These are phyloP conservation scores for Tychaedon coryphoeus DNA, from an alignment of 2,113 vertebrate species.

Conservation along the genomic window DNA sequence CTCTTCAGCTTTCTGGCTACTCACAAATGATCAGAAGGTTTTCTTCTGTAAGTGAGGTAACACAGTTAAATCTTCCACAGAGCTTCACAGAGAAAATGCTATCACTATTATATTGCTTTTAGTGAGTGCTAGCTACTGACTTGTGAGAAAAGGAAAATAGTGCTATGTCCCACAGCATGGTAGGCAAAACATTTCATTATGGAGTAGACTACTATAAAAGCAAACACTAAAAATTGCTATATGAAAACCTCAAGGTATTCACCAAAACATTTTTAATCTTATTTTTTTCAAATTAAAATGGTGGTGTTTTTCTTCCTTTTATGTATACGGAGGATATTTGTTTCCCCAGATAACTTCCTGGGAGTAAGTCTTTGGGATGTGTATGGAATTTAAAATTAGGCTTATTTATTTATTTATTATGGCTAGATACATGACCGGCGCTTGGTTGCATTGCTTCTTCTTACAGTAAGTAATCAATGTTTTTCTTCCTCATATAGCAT, in stretches of 20 bases:
- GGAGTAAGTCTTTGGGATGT: background rate
- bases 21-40: background rate
- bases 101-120: background rate
- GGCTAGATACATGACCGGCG: background rate
- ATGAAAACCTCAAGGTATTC: conserved; percentile 13
- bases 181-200: conserved; percentile 6
- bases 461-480: background rate
- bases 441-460: background rate
- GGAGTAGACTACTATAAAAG: background rate
- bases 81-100: background rate
- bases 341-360: background rate
- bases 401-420: background rate
- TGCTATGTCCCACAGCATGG: background rate
- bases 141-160: conserved; percentile 13
- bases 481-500: background rate
- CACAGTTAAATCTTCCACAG: background rate
- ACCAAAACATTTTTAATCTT: background rate
- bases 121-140: background rate
- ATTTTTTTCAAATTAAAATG: background rate
- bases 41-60: background rate
- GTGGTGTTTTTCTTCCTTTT: background rate
- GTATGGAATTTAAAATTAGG: background rate
- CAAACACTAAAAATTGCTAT: background rate
- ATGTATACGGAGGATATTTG: background rate
- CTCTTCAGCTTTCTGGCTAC: background rate